phyloP scores from a whole-genome alignment of 92 coral and sea anemone species.

The Palythoa heliodiscus region DNA sequence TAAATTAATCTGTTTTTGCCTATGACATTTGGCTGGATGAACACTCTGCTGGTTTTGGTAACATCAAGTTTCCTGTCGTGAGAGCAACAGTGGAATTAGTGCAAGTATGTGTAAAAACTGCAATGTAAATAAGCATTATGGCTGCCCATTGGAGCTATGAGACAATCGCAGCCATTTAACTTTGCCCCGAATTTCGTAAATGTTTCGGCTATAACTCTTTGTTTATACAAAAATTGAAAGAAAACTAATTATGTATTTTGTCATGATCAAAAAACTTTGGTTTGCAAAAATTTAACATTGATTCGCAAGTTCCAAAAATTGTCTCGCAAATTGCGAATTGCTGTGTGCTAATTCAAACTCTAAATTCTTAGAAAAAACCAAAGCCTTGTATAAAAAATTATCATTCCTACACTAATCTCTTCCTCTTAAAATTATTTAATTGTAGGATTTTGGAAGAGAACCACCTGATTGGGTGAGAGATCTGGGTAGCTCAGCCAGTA shows the following conservation, averaged over 20 bases:
- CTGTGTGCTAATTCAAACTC: too few relatives aligned
- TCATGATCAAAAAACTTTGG: not conserved
- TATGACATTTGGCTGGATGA: not conserved
- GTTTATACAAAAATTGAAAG: not conserved
- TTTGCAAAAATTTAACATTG: not conserved
- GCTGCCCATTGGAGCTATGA: too few relatives aligned
- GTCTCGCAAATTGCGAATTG: constrained; percentile 4
- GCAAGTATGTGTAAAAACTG: not conserved
- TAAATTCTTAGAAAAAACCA: too few relatives aligned
- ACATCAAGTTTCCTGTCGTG: not conserved
- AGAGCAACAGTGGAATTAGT: not conserved
- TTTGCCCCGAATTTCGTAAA: not conserved
- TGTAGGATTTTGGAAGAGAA: constrained; percentile 79
- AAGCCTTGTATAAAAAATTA: too few relatives aligned
- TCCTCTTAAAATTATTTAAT: not conserved
- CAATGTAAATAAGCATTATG: too few relatives aligned
- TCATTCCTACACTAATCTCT: too few relatives aligned
- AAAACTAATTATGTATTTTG: not conserved
- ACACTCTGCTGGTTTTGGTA: not conserved
- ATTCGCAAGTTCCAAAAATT: constrained; percentile 12
- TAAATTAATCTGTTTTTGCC: not conserved
- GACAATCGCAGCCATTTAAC: not conserved
- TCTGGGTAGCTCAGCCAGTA: constrained; percentile 82
- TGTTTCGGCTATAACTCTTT: not conserved
- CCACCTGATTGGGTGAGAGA: constrained; percentile 98